A percentile compares a stretch with the other conserved stretches of the same genome.
Conservation (phyloP, 1,140 invertebrate species). For the Diploscapter pachys region DNA sequence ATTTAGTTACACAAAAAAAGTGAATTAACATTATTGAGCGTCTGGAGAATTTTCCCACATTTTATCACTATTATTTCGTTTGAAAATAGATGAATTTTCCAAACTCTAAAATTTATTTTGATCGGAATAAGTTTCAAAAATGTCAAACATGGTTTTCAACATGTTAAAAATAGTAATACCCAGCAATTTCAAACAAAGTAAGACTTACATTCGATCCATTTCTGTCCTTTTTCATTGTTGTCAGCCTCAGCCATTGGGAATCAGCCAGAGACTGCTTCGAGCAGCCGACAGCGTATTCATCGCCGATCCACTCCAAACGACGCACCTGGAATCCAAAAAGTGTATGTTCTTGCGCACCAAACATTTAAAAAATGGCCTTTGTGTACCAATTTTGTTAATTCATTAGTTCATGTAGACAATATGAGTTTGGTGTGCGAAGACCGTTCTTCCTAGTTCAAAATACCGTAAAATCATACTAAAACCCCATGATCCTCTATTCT, state of each 20-base stretch:
- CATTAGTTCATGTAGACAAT: neutral
- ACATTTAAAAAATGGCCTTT: neutral
- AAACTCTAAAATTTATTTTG: neutral
- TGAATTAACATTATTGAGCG: neutral
- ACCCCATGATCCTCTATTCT: neutral
- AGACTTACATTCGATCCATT: neutral
- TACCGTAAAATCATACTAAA: neutral
- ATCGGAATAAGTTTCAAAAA: neutral
- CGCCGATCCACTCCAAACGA: conserved; percentile 13
- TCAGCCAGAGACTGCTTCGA: conserved; percentile 18
- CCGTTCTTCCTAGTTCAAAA: neutral
- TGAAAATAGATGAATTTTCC: neutral
- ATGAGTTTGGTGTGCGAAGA: neutral
- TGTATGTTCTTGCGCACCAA: neutral
- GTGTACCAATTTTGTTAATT: neutral
- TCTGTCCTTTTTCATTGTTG: neutral
- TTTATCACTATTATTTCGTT: neutral
- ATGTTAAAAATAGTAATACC: too few species aligned
- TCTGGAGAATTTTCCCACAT: conserved; percentile 1
- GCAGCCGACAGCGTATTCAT: conserved; percentile 12
- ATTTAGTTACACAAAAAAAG: neutral
- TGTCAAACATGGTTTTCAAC: too few species aligned
- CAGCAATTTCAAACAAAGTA: neutral
- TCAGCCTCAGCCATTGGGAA: conserved; percentile 2
- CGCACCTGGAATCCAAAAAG: neutral